Evolutionary conservation across 2,113 vertebrate species (phyloP), one percentile per base, ranked within the genome.

Genomic region (Phainopepla nitens): DNA sequence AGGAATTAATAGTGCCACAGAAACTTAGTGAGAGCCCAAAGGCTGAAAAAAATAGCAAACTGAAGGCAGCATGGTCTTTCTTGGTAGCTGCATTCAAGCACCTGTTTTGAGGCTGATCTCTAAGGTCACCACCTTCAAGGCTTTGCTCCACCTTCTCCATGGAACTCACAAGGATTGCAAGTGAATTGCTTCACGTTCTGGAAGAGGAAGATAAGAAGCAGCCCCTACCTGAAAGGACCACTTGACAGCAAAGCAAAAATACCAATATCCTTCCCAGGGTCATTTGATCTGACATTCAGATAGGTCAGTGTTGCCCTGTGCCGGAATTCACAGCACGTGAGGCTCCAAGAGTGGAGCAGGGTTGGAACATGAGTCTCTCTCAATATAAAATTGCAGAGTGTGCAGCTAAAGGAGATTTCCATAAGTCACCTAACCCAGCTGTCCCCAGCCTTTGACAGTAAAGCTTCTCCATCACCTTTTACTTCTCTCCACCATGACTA

Each of bases 1-100:
- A 54, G 80, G 91, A 90, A 95, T 68, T 66, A 58, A 86, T 11
- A 51, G 80, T 84, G 72, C 76, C 80, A 87, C 82, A 81, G 64
- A 83, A 89, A 87, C 41, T 83, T 56, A 80, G 18, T 18, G 15
- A 75, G 68, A 73, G 41, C 11, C 4, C 8, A 86, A 78, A 5
- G 13, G 72, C 44, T 68, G 44, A 75, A 83, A 87, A 28, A 86
- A 90, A 19, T 0, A 73, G 35, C 80, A 86, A 73, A 58, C 12
- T 33, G 56, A 66, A 87, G 51, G 42, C 47, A 71, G 5, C 19
- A 5, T 1, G 3, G 29, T 9, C 42, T 44, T 83, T 62, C 35
- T 25, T 25, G 6, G 71, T 36, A 61, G 39, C 8, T 58, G 16
- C 10, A 22, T n/a, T 73, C 42, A 45, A 18, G 51, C 31, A 90